These are phyloP conservation scores for Rosalia funebris DNA, from an alignment of 2,888 invertebrate species.

Conservation along the genomic window DNA sequence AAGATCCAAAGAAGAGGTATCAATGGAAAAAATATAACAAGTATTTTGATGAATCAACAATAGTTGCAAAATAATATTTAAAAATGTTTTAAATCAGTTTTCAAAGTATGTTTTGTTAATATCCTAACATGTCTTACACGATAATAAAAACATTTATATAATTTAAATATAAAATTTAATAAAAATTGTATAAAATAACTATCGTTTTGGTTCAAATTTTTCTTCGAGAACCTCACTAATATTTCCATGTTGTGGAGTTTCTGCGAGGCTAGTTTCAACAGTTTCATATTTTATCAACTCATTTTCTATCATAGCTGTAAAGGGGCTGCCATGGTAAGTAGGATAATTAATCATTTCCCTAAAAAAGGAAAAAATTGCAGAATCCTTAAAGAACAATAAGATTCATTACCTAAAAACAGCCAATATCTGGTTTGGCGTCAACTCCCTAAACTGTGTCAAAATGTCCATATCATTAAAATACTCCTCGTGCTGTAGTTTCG, in stretches of 20 bases:
- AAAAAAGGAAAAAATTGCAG: constrained; percentile 33
- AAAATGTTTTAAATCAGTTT: no score
- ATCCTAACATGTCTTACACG: no score
- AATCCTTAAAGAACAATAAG: no score
- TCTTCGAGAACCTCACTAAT: constrained; percentile 36
- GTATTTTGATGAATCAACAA: constrained; percentile 84
- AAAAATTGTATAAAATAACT: no score
- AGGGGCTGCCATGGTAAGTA: constrained; percentile 73
- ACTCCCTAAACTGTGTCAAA: constrained; percentile 77
- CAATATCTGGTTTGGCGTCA: constrained; percentile 72
- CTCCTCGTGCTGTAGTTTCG: constrained; percentile 45
- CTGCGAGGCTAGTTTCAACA: constrained; percentile 50
- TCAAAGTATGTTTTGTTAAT: no score
- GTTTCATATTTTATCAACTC: constrained; percentile 67
- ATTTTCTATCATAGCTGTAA: constrained; percentile 73
- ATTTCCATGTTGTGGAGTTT: constrained; percentile 35
- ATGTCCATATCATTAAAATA: constrained; percentile 71
- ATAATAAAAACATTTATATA: no score
- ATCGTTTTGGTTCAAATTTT: constrained; percentile 10
- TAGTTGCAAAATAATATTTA: no score
- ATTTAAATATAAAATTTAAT: no score
- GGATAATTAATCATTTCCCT: constrained; percentile 70
- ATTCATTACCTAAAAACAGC: constrained; percentile 68
- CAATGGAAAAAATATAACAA: constrained; percentile 83
- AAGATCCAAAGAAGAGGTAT: constrained; percentile 74